A percentile compares a stretch with the other conserved stretches of the same genome.
Conservation (phyloP, 1,140 invertebrate species). For the Aphaenogaster floridana region DNA sequence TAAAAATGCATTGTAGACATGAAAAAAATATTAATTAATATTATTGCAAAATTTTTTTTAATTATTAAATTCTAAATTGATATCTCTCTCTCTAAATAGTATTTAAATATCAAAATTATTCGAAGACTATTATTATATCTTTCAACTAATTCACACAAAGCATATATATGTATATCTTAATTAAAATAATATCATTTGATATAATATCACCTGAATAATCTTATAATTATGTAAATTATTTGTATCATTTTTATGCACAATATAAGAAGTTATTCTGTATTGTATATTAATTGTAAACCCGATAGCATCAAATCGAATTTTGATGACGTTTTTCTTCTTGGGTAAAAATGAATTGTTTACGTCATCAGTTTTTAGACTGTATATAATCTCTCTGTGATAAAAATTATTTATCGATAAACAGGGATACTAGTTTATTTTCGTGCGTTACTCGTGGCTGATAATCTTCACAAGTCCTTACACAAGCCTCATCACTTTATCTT, state of each 20-base stretch:
- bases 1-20: neutral
- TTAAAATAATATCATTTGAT: neutral
- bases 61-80: neutral
- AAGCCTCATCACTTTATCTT: neutral
- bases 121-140: neutral
- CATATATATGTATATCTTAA: neutral
- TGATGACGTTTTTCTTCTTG: slow-evolving; percentile 3
- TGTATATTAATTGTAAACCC: neutral
- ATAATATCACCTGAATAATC: neutral
- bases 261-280: neutral
- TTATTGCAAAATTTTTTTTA: neutral
- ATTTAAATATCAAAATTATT: neutral
- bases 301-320: neutral
- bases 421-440: slow-evolving; percentile 4
- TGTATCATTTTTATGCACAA: neutral
- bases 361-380: slow-evolving; percentile 14
- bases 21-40: neutral
- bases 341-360: neutral
- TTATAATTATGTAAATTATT: slow-evolving; percentile 9
- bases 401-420: slow-evolving; percentile 29
- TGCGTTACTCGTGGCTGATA: slow-evolving; percentile 5
- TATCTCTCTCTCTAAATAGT: neutral
- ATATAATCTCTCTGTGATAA: neutral
- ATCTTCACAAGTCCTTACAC: neutral
- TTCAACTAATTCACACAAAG: neutral